Evolutionary conservation across 1,140 invertebrate species (phyloP).

Genomic region (Steinernema feltiae): DNA sequence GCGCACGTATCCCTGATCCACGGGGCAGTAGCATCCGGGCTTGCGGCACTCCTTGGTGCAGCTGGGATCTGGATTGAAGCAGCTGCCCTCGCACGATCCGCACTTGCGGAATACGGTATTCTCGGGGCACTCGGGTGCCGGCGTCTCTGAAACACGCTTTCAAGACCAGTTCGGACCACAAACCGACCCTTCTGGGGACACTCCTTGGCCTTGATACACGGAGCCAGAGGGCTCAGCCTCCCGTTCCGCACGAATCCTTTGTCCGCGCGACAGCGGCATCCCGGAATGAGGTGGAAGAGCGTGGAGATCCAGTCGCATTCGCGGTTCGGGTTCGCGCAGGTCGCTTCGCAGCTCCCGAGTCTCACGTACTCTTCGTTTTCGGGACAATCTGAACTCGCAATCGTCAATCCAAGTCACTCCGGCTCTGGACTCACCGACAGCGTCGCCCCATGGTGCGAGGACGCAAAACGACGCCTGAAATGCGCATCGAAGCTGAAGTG

Average conservation of each 20-base stretch:
- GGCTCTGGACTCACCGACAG: neutral
- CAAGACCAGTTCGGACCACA: neutral
- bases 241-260: neutral
- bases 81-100: constrained; percentile 11
- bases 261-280: neutral
- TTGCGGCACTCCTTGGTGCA: constrained; percentile 2
- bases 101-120: constrained; percentile 12
- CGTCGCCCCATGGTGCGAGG: too few relatives aligned
- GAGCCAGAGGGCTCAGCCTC: neutral
- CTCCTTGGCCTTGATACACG: neutral
- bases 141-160: neutral
- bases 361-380: neutral
- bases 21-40: neutral
- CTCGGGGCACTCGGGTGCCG: neutral
- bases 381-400: neutral
- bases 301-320: constrained; percentile 8
- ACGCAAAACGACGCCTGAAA: too few relatives aligned
- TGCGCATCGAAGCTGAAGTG: too few relatives aligned
- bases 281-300: neutral
- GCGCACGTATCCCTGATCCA: neutral
- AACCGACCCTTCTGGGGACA: neutral
- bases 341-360: neutral
- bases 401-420: neutral
- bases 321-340: neutral
- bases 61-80: constrained; percentile 1